Evolutionary conservation across 2,888 invertebrate species (phyloP).

Genomic region (Tholera decimalis): DNA sequence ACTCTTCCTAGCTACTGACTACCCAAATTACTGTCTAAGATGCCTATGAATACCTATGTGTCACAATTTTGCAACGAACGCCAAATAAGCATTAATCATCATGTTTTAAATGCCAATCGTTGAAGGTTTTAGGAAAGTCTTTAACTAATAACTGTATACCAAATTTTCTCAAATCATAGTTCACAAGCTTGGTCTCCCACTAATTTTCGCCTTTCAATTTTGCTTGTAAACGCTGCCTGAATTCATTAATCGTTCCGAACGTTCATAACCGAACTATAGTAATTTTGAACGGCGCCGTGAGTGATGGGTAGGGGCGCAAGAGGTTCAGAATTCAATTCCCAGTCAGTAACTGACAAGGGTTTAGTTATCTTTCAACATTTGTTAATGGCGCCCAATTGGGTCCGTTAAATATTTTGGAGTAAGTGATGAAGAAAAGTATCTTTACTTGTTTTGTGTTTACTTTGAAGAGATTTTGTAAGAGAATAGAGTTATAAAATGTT

Average conservation of each 20-base stretch:
- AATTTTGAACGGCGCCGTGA: conserved; percentile 62
- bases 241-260: conserved; percentile 62
- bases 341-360: conserved; percentile 66
- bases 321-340: conserved; percentile 67
- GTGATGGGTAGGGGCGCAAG: conserved; percentile 61
- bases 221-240: conserved; percentile 46
- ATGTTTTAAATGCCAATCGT: too few species aligned
- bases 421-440: conserved; percentile 44
- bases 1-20: too few species aligned
- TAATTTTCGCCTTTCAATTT: conserved; percentile 31
- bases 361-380: conserved; percentile 63
- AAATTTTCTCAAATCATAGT: conserved; percentile 34
- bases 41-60: too few species aligned
- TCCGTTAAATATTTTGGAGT: conserved; percentile 49
- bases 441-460: conserved; percentile 44
- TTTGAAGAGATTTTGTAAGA: not conserved
- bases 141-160: too few species aligned
- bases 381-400: conserved; percentile 62
- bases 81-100: too few species aligned
- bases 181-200: not conserved
- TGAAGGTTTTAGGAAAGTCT: too few species aligned
- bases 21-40: too few species aligned
- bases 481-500: not conserved
- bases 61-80: too few species aligned
- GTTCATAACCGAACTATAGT: conserved; percentile 65